phyloP scores from a whole-genome alignment of 2,888 invertebrate species.

The Mimas tiliae region DNA sequence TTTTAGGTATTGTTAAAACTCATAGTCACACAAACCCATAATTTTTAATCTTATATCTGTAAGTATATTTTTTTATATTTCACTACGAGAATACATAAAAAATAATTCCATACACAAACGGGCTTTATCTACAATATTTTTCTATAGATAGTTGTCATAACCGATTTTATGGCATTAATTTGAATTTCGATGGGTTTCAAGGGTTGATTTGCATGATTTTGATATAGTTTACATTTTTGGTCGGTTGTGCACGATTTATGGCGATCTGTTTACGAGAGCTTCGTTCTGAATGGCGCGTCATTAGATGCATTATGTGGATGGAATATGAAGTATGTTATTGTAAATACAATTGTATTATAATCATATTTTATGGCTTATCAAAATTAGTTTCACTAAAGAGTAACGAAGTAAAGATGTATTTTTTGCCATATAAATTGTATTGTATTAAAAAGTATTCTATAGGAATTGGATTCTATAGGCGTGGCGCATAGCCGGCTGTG shows the following conservation, averaged over 20 bases:
- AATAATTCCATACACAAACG: neutral
- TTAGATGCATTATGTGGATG: constrained; percentile 40
- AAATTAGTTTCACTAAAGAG: neutral
- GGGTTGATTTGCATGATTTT: constrained; percentile 82
- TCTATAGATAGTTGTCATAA: constrained; percentile 8
- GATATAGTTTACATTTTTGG: constrained; percentile 59
- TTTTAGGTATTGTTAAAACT: too few relatives aligned
- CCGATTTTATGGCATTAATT: constrained; percentile 80
- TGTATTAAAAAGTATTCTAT: too few relatives aligned
- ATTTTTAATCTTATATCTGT: too few relatives aligned
- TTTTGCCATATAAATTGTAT: too few relatives aligned
- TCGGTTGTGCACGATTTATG: constrained; percentile 67
- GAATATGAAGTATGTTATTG: neutral
- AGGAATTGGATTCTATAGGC: too few relatives aligned
- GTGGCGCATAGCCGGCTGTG: too few relatives aligned
- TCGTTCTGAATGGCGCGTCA: constrained; percentile 49
- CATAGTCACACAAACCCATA: too few relatives aligned
- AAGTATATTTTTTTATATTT: too few relatives aligned
- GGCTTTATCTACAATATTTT: neutral
- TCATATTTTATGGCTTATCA: neutral
- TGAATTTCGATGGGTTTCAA: constrained; percentile 73
- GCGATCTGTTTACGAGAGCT: constrained; percentile 53
- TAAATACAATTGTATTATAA: neutral
- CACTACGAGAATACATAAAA: neutral
- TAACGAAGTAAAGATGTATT: too few relatives aligned